Conservation (phyloP, 2,113 vertebrate species). For the Psophia crepitans region DNA sequence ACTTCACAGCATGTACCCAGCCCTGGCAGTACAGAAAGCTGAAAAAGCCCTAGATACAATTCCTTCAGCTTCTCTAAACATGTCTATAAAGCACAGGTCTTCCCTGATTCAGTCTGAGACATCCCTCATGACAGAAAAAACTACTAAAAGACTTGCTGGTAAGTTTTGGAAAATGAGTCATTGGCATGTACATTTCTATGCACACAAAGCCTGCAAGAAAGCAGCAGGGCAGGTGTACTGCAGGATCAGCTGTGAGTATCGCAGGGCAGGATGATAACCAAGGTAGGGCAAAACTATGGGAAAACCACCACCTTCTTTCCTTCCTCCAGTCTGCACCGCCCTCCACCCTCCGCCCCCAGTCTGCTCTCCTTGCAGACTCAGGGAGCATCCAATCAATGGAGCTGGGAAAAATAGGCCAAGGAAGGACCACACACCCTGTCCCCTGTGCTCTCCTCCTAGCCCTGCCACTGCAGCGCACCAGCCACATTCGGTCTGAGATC, state of each 20-base stretch:
- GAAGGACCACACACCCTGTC: neutral
- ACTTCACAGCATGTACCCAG: neutral
- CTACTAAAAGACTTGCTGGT: neutral
- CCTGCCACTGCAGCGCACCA: neutral
- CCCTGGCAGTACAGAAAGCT: neutral
- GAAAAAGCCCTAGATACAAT: neutral
- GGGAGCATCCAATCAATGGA: fast-evolving
- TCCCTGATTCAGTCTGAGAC: too few relatives aligned
- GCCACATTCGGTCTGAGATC: neutral
- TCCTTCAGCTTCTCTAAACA: neutral
- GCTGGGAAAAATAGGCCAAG: neutral
- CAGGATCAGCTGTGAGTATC: neutral
- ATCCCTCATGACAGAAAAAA: neutral
- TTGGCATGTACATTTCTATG: neutral
- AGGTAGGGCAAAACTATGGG: neutral
- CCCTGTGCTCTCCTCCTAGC: neutral
- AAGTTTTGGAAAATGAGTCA: neutral
- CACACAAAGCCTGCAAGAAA: neutral
- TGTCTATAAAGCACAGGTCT: neutral
- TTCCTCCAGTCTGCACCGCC: neutral
- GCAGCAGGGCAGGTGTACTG: neutral
- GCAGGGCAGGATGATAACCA: fast-evolving
- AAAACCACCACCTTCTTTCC: neutral
- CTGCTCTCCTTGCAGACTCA: neutral
- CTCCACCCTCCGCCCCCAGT: too few relatives aligned